Evolutionary conservation across 2,797 vertebrate species (phyloP).

Genomic region (Heteromormyrus szaboi): DNA sequence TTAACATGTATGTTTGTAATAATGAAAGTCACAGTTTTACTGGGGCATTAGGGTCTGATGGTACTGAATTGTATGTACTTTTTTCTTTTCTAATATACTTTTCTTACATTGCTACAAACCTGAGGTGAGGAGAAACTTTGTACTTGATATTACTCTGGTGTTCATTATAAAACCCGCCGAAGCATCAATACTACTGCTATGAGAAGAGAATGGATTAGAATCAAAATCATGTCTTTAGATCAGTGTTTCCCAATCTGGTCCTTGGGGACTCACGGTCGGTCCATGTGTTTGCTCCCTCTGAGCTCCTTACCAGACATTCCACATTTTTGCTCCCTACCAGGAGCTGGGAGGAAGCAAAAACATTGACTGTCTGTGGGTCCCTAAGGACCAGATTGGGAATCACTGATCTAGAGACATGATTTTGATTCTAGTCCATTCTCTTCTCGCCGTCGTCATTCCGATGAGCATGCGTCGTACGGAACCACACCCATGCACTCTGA

Average conservation of each 20-base stretch:
- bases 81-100: background rate
- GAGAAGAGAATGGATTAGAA: background rate
- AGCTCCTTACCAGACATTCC: background rate
- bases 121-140: background rate
- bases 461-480: background rate
- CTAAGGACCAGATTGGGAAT: background rate
- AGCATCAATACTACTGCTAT: background rate
- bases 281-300: background rate
- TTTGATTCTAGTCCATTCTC: background rate
- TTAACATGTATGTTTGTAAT: background rate
- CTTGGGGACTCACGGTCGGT: background rate
- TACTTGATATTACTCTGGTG: background rate
- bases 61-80: background rate
- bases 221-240: background rate
- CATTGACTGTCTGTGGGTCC: background rate
- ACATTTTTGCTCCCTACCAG: background rate
- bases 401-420: background rate
- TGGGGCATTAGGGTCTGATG: background rate
- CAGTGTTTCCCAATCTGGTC: background rate
- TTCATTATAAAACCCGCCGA: background rate
- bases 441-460: background rate
- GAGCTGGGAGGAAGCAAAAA: background rate
- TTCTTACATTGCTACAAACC: background rate
- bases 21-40: background rate
- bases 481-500: background rate